Conservation (phyloP, 2,888 invertebrate species). For the Drosophila putrida region DNA sequence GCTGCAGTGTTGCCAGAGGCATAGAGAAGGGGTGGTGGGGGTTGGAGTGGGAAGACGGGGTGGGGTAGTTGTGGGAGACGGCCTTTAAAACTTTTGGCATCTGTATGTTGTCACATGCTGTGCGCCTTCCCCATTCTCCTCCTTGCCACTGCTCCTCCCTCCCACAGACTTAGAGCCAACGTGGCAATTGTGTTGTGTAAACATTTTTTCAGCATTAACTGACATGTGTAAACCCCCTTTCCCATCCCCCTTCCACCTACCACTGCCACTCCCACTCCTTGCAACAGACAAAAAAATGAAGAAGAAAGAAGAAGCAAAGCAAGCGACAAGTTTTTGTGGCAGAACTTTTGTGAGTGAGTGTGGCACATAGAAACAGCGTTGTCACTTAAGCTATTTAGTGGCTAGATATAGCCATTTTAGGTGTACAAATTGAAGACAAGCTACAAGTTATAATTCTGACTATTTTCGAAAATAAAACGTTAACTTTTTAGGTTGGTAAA, state of each 20-base stretch:
- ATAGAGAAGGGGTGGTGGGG: neutral
- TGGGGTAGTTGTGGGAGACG: conserved; percentile 7
- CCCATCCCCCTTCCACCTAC: conserved; percentile 28
- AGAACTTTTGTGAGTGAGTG: conserved; percentile 39
- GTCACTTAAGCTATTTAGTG: neutral
- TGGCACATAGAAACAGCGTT: conserved; percentile 36
- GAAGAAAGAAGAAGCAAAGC: conserved; percentile 5
- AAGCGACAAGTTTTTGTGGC: conserved; percentile 50
- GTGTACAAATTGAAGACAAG: no score
- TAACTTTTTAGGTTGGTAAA: no score
- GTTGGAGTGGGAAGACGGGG: neutral
- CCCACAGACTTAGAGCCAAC: conserved; percentile 9
- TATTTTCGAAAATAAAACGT: no score
- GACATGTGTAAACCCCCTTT: conserved; percentile 69
- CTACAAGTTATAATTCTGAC: no score
- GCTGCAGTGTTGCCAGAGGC: conserved; percentile 40
- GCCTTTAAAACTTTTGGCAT: conserved; percentile 64
- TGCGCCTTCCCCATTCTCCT: neutral
- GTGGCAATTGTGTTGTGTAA: conserved; percentile 77
- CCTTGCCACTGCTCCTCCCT: no score
- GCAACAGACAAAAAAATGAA: conserved; percentile 1
- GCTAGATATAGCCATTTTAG: no score
- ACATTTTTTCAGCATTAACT: conserved; percentile 78
- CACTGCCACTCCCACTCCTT: conserved; percentile 11
- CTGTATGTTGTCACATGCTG: conserved; percentile 37